Percentiles rank a stretch among this genome's conserved stretches.
phyloP scores from a whole-genome alignment of 92 coral and sea anemone genomes.

The Phenganax stokvisi region DNA sequence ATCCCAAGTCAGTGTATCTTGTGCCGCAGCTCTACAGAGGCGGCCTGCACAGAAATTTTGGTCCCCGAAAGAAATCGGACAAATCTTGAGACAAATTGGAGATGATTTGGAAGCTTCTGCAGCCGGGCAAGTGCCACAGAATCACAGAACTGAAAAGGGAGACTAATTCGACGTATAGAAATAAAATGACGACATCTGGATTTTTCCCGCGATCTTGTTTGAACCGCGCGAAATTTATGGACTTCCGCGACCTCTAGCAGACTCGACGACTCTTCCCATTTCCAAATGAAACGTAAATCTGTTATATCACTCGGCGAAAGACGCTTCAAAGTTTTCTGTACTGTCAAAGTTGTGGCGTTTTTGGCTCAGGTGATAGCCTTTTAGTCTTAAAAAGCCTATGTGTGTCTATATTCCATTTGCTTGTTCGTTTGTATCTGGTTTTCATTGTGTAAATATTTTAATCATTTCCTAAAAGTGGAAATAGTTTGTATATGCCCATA shows the following conservation, averaged over 20 bases:
- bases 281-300: neutral
- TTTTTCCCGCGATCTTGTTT: slow-evolving; percentile 14
- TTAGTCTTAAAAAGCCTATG: neutral
- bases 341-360: slow-evolving; percentile 12
- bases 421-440: neutral
- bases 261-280: neutral
- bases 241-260: slow-evolving; percentile 22
- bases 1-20: neutral
- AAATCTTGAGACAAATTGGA: slow-evolving; percentile 64
- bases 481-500: slow-evolving; percentile 19
- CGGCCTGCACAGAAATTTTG: neutral
- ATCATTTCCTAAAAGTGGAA: neutral
- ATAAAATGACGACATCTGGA: slow-evolving; percentile 20
- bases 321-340: slow-evolving; percentile 9
- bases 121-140: no score
- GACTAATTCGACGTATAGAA: neutral
- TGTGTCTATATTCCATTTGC: neutral
- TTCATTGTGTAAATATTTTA: neutral
- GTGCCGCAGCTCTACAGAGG: neutral
- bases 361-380: neutral
- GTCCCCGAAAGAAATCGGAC: slow-evolving; percentile 76
- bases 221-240: slow-evolving; percentile 8
- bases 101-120: slow-evolving; percentile 48
- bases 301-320: slow-evolving; percentile 1
- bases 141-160: neutral